Conservation (phyloP, 2,113 vertebrate genomes). For the Laterallus jamaicensis region DNA sequence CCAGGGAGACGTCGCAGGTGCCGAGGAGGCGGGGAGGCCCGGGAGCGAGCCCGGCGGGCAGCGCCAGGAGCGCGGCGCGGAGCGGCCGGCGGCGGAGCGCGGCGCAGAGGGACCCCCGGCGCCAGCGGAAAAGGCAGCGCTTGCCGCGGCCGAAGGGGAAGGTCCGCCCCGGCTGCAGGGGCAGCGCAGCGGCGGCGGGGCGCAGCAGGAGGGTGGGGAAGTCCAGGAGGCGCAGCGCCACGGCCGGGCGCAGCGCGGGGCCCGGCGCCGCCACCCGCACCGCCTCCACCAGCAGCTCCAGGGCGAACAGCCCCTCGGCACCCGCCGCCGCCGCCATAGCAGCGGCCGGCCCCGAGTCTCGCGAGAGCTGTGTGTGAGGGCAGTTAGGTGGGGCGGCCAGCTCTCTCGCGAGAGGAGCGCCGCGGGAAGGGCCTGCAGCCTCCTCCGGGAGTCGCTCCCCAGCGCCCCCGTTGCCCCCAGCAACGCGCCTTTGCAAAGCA, state of each 20-base stretch:
- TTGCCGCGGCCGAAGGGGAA: conserved; percentile 80
- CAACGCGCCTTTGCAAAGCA: accelerated
- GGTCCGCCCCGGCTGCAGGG: neutral
- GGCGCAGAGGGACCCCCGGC: neutral
- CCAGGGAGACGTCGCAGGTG: conserved; percentile 77
- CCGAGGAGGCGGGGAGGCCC: conserved; percentile 68
- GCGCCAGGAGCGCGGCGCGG: conserved; percentile 73
- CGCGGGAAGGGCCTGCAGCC: neutral
- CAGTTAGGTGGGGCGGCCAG: accelerated
- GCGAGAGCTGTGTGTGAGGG: neutral
- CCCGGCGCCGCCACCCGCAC: conserved; percentile 60
- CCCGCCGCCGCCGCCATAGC: neutral
- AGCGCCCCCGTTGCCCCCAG: accelerated
- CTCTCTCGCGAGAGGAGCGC: neutral
- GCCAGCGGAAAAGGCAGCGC: conserved; percentile 81
- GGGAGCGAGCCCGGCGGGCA: neutral
- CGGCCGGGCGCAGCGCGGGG: conserved; percentile 54
- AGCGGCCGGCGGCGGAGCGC: conserved; percentile 70
- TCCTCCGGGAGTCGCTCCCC: too few species aligned
- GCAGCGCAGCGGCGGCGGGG: conserved; percentile 13
- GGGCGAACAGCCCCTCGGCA: conserved; percentile 75
- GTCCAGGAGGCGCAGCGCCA: conserved; percentile 84
- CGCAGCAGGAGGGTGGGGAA: conserved; percentile 86
- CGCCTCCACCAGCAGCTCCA: conserved; percentile 85
- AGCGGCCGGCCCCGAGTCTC: accelerated